Base-by-base conservation (phyloP, 2,888 invertebrate genomes). In the Dimorphilus gyrociliatus region DNA sequence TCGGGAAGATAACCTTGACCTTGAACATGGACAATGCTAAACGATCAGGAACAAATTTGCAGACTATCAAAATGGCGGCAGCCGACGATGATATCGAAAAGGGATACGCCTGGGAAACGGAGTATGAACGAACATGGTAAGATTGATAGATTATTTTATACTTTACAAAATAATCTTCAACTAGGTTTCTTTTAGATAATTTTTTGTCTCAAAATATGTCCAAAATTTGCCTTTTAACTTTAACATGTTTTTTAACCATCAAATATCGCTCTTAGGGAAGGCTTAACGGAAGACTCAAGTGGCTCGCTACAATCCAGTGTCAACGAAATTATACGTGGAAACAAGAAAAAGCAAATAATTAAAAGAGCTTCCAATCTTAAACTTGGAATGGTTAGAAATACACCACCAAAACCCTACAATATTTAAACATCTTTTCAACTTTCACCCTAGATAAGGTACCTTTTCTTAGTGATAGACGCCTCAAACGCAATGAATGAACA, bases 401-500 rank as follows among this genome's bases (percentile, higher is more conserved):
- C 8, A 21, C 21, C 8, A 21, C 21, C n/a, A 10, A n/a, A 21
- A 8, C 21, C 21, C 21, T 10, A 21, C 21, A 8, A 8, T 21
- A 12, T 8, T 6, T 8, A 29, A 27, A 27, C n/a, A 7, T 10
- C 14, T 14, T 14, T 29, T 6, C 13, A 6, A 14, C 12, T 31
- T 30, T 23, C 15, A 6, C 34, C 42, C 16, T 41, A 60, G 88
- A 97, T 97, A 94, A 72, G 97, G 27, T 92, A 97, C 64, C 62
- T 97, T 32, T 82, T 78, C 53, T 64, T 97, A 2, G 73, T 94
- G 15, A 64, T 97, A 3, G 97, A 97, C 61, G 78, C 82, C 56
- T 94, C 94, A 0, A 80, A 81, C 51, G 74, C 85, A 2, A 97
- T 97, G 94, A 72, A 73, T 23, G 80, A 80, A 46, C 88, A 86